Conservation (phyloP, 35 echinoderm and acorn worm species). For the Chiridota heheva region DNA sequence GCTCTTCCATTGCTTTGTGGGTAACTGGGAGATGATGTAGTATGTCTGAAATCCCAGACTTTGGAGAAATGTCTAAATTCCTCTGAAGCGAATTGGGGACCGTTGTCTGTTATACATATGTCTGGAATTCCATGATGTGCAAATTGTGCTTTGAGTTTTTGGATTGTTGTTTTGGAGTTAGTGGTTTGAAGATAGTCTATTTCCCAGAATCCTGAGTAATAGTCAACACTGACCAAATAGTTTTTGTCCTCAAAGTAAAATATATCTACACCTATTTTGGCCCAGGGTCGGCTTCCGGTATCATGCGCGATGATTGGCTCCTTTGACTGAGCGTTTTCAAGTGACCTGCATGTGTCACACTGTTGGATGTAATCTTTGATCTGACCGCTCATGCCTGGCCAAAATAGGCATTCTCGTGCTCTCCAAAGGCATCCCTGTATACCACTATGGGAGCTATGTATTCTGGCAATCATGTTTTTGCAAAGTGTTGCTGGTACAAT, state of each 20-base stretch:
- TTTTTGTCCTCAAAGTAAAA: constrained; percentile 35
- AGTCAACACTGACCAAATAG: constrained; percentile 69
- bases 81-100: constrained; percentile 60
- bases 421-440: constrained; percentile 18
- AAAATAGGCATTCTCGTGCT: constrained; percentile 34
- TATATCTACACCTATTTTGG: constrained; percentile 62
- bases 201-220: constrained; percentile 72
- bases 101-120: constrained; percentile 49
- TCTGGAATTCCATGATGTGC: constrained; percentile 60
- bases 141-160: constrained; percentile 42
- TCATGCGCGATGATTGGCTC: constrained; percentile 65
- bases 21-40: constrained; percentile 31
- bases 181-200: constrained; percentile 51
- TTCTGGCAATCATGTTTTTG: constrained; percentile 1
- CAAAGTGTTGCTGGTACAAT: not conserved
- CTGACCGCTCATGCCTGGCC: constrained; percentile 31
- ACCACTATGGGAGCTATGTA: constrained; percentile 27
- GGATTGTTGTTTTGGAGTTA: constrained; percentile 36
- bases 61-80: constrained; percentile 50
- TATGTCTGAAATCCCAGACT: constrained; percentile 51
- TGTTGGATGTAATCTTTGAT: constrained; percentile 53
- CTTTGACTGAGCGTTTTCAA: constrained; percentile 24
- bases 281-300: constrained; percentile 54
- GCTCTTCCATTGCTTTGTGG: constrained; percentile 15
- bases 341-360: constrained; percentile 59